Evolutionary conservation across 2,113 vertebrate species (phyloP).

Genomic region (Odobenus rosmarus): DNA sequence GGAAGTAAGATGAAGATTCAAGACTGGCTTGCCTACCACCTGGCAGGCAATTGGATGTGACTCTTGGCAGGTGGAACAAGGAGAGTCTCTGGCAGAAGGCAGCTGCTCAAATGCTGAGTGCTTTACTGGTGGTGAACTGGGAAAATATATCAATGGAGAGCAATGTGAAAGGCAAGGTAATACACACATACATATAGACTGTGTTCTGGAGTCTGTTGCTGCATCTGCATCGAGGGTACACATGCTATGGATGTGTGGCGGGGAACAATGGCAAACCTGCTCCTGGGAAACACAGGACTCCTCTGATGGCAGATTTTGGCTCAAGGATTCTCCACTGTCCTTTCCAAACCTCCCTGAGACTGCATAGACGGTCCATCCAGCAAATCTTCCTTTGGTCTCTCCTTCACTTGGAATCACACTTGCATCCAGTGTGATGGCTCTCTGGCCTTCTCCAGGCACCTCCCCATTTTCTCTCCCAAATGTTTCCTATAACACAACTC

Average conservation of each 20-base stretch:
- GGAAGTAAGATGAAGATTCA: neutral
- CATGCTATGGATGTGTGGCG: neutral
- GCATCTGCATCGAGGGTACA: neutral
- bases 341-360: neutral
- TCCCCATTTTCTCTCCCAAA: neutral
- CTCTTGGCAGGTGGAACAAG: neutral
- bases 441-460: neutral
- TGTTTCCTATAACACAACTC: neutral
- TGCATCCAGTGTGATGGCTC: neutral
- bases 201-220: neutral
- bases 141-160: neutral
- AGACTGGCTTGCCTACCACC: neutral
- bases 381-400: neutral
- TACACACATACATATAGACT: neutral
- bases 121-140: neutral
- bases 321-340: neutral
- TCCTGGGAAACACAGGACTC: neutral
- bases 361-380: neutral
- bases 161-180: conserved; percentile 19
- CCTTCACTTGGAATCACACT: neutral
- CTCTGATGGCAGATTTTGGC: neutral
- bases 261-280: neutral
- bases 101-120: neutral
- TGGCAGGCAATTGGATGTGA: neutral
- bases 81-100: neutral